These are phyloP conservation scores for Brachionus calyciflorus DNA, from an alignment of 1,140 invertebrate genomes.

Conservation along the genomic window DNA sequence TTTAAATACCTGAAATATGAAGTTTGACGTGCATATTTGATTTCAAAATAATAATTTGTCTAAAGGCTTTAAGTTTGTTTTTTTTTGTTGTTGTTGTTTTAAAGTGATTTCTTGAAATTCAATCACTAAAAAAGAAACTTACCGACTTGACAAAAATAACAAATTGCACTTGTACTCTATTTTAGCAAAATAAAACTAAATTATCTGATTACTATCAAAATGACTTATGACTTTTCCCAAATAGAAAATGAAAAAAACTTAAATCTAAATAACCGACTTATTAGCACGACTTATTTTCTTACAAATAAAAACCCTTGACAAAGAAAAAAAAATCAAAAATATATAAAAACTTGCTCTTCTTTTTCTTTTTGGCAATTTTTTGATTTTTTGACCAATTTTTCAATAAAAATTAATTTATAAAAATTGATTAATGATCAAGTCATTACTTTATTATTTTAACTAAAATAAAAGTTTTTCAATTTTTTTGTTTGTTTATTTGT, in stretches of 20 bases:
- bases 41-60: background rate
- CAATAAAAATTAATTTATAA: too few species aligned
- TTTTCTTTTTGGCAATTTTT: too few species aligned
- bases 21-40: background rate
- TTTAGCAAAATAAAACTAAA: background rate
- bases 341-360: too few species aligned
- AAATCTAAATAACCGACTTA: conserved; percentile 6
- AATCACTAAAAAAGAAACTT: background rate
- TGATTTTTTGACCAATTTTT: too few species aligned
- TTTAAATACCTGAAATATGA: conserved; percentile 26
- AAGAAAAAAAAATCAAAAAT: too few species aligned
- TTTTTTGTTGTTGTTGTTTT: too few species aligned
- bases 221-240: conserved; percentile 41
- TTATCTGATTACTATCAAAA: conserved; percentile 32
- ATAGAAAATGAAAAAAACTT: background rate
- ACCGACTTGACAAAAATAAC: background rate
- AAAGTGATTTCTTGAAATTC: conserved; percentile 26
- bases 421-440: conserved; percentile 34
- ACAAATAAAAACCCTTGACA: background rate
- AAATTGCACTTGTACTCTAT: background rate
- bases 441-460: too few species aligned
- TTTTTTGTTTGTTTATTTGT: too few species aligned
- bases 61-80: background rate
- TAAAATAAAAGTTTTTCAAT: too few species aligned
- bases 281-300: conserved; percentile 20